Percentiles rank a stretch among this genome's conserved stretches.
Conservation (phyloP, 2,888 invertebrate species). For the Iphiclides podalirius region DNA sequence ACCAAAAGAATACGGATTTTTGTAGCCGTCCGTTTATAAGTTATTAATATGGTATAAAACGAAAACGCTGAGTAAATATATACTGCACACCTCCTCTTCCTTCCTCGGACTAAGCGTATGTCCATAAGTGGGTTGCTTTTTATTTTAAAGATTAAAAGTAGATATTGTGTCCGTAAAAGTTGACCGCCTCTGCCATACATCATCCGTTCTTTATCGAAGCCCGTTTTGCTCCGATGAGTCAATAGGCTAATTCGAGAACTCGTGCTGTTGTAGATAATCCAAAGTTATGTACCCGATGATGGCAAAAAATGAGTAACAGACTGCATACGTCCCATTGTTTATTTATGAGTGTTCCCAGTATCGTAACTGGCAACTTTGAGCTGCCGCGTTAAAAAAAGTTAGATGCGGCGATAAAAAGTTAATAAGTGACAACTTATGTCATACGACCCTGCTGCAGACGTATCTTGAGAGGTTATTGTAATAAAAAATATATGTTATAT, state of each 20-base stretch:
- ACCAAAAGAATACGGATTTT: no score
- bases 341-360: background rate
- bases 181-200: background rate
- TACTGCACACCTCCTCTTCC: no score
- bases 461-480: background rate
- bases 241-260: conserved; percentile 2
- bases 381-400: background rate
- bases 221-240: conserved; percentile 8
- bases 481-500: no score
- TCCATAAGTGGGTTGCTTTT: no score
- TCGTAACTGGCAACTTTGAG: background rate
- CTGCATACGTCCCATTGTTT: background rate
- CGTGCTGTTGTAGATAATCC: background rate
- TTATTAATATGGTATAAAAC: no score
- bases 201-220: conserved; percentile 6
- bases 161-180: background rate
- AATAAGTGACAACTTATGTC: background rate
- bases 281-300: background rate
- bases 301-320: conserved; percentile 1
- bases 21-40: no score
- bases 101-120: no score
- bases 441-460: background rate
- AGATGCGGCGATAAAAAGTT: background rate
- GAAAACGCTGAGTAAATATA: no score
- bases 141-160: no score